A percentile compares a stretch with the other conserved stretches of the same genome.
Conservation (phyloP, 2,888 invertebrate species). For the Hypselothyrea guttata region DNA sequence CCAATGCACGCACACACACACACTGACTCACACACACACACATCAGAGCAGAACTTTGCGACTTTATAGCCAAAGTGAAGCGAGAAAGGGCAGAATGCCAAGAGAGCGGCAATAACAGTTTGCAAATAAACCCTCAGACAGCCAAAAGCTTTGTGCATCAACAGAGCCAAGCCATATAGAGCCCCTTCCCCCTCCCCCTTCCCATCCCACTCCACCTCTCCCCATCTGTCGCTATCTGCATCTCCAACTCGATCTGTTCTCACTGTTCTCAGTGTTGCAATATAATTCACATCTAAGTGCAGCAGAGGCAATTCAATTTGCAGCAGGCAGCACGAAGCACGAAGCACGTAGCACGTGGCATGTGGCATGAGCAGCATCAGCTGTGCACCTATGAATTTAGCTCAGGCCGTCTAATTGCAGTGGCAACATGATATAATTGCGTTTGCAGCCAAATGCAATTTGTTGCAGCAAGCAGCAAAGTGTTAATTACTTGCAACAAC, state of each 20-base stretch:
- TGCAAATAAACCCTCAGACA: constrained; percentile 45
- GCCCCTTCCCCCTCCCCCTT: not conserved
- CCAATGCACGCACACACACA: not conserved
- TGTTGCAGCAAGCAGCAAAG: constrained; percentile 55
- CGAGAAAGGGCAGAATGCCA: constrained; percentile 2
- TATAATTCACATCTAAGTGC: constrained; percentile 63
- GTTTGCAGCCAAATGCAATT: constrained; percentile 62
- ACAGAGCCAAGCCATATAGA: not conserved
- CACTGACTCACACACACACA: no score
- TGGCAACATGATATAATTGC: constrained; percentile 62
- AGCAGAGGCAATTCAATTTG: constrained; percentile 64
- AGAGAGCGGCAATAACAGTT: not conserved
- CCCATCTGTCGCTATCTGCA: not conserved
- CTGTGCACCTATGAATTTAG: no score
- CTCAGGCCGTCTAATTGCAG: constrained; percentile 62
- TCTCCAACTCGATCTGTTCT: not conserved
- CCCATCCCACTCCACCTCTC: not conserved
- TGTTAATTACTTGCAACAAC: constrained; percentile 38
- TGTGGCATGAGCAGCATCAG: no score
- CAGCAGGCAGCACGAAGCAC: no score
- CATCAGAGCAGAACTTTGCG: constrained; percentile 30
- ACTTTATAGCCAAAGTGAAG: constrained; percentile 26
- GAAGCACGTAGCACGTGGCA: no score
- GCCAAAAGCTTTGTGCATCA: constrained; percentile 42
- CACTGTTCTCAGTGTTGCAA: constrained; percentile 12